A percentile compares a stretch with the other conserved stretches of the same genome.
phyloP scores from a whole-genome alignment of 1,140 invertebrate species.

The Zaprionus taronus region DNA sequence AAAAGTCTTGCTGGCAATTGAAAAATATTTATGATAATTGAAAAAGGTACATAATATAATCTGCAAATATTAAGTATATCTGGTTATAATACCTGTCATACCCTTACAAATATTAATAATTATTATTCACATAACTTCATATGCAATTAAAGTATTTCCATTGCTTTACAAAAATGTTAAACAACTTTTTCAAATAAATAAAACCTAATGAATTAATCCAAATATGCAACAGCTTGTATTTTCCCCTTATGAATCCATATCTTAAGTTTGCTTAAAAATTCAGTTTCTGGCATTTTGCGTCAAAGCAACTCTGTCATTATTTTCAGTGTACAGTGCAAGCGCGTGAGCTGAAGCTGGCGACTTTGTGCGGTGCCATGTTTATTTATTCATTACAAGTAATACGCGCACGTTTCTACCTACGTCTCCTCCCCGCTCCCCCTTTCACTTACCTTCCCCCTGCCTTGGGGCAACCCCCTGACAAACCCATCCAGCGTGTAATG shows the following conservation, averaged over 20 bases:
- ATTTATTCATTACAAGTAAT: slow-evolving; percentile 81
- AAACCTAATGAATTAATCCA: not conserved
- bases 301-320: not conserved
- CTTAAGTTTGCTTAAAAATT: not conserved
- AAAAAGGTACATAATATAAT: not conserved
- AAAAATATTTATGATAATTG: not conserved
- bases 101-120: not conserved
- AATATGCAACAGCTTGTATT: not conserved
- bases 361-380: slow-evolving; percentile 56
- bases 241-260: not conserved
- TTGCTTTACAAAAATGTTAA: not conserved
- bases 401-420: slow-evolving; percentile 31
- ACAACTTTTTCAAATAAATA: not conserved
- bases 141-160: no score
- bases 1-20: not conserved
- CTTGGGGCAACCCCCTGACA: not conserved
- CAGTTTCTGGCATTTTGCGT: not conserved
- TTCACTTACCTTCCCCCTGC: not conserved
- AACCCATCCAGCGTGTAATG: slow-evolving; percentile 46
- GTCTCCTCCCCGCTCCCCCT: not conserved
- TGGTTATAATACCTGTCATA: no score
- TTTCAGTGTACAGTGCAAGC: not conserved
- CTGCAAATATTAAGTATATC: not conserved
- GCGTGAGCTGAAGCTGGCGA: slow-evolving; percentile 1
- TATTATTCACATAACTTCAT: not conserved